A percentile compares a stretch with the other conserved stretches of the same genome.
These are phyloP conservation scores for Virgularia gustaviana DNA, from an alignment of 92 coral and sea anemone genomes.

Conservation along the genomic window DNA sequence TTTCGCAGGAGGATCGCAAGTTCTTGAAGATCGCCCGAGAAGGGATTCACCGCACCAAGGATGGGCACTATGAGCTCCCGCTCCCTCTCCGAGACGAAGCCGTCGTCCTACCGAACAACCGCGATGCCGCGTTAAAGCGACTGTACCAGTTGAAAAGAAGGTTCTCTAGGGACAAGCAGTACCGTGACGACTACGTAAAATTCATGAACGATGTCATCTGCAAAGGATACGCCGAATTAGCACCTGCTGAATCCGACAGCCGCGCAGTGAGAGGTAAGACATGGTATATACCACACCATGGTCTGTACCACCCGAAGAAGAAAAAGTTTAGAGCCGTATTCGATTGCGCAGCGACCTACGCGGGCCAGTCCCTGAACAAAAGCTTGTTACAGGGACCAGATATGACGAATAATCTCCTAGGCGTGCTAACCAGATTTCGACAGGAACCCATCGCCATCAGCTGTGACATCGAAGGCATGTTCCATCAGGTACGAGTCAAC, in stretches of 20 bases:
- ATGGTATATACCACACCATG: conserved; percentile 30
- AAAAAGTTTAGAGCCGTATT: conserved; percentile 18
- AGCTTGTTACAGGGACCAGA: conserved; percentile 39
- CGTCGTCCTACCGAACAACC: conserved; percentile 38
- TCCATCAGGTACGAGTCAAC: conserved; percentile 10
- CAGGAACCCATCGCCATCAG: conserved; percentile 25
- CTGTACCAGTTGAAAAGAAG: conserved; percentile 44
- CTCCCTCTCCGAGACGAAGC: conserved; percentile 4
- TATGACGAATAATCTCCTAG: conserved; percentile 24
- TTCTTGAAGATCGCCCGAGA: not conserved
- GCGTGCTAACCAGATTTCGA: conserved; percentile 22
- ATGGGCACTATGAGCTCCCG: conserved; percentile 2
- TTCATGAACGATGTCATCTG: conserved; percentile 29
- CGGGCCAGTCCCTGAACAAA: too few species aligned
- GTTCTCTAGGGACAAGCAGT: conserved; percentile 30
- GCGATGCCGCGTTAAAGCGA: conserved; percentile 36
- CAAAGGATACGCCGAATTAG: conserved; percentile 44
- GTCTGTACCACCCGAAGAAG: conserved; percentile 35
- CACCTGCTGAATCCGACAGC: not conserved
- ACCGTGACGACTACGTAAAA: conserved; percentile 50
- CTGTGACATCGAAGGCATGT: conserved; percentile 33
- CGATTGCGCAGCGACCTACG: too few species aligned
- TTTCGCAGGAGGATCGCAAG: conserved; percentile 28
- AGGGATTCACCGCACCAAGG: not conserved
- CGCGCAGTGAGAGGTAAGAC: not conserved